Conservation (phyloP, 2,113 vertebrate species). For the Aramus guarauna region DNA sequence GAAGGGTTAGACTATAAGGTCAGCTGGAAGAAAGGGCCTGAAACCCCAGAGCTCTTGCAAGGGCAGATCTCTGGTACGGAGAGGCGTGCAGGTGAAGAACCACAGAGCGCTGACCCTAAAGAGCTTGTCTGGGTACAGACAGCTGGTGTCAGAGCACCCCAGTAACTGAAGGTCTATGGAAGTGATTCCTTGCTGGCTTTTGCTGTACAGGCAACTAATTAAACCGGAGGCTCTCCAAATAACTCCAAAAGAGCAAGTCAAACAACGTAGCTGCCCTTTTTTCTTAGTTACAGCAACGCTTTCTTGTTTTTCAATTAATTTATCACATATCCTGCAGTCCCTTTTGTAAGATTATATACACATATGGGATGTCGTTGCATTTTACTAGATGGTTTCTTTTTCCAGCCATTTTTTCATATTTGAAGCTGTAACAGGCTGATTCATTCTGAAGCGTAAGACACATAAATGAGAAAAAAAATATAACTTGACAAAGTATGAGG, state of each 20-base stretch:
- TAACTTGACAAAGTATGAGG: neutral
- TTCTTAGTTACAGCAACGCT: neutral
- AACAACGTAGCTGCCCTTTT: neutral
- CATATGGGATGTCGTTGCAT: neutral
- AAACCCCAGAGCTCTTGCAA: neutral
- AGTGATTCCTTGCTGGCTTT: neutral
- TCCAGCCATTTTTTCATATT: neutral
- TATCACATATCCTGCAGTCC: neutral
- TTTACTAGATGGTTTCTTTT: neutral
- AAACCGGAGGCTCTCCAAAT: neutral
- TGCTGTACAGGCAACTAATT: neutral
- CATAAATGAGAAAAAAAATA: neutral
- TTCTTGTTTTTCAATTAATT: neutral
- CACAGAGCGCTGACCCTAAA: neutral
- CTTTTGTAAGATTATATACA: neutral
- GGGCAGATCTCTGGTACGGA: neutral
- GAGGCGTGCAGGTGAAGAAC: neutral
- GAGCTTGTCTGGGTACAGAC: neutral
- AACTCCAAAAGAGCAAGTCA: neutral
- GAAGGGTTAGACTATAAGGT: neutral
- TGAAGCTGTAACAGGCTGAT: neutral
- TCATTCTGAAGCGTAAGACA: neutral
- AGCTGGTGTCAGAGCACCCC: neutral
- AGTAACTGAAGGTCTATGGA: neutral
- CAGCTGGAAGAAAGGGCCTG: neutral